Percentiles rank a stretch among this genome's conserved stretches.
Conservation (phyloP, 2,888 invertebrate species). For the Morpho helenor region DNA sequence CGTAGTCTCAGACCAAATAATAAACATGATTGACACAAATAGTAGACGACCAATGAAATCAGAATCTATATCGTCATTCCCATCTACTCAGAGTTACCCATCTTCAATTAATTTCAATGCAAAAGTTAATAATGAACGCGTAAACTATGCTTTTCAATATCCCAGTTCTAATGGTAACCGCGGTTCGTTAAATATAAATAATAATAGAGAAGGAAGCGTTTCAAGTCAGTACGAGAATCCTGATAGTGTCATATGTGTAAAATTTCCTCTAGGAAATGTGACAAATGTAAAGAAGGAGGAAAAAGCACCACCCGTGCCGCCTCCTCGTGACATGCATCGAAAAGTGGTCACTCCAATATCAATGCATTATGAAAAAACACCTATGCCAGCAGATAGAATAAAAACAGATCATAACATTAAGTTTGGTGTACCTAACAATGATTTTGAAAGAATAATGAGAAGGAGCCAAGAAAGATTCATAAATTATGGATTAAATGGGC, state of each 20-base stretch:
- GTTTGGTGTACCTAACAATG: conserved; percentile 69
- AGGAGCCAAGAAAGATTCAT: conserved; percentile 67
- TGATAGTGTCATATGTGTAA: conserved; percentile 69
- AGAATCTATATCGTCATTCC: conserved; percentile 74
- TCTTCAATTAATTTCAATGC: conserved; percentile 77
- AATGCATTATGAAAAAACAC: conserved; percentile 70
- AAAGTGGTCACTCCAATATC: conserved; percentile 75
- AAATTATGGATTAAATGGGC: conserved; percentile 66
- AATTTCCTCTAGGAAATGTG: conserved; percentile 74
- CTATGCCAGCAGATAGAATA: conserved; percentile 51
- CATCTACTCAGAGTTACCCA: conserved; percentile 73
- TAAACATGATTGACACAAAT: conserved; percentile 49
- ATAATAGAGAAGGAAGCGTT: conserved; percentile 56
- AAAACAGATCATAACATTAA: conserved; percentile 45
- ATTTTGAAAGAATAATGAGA: conserved; percentile 71
- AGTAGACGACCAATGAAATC: conserved; percentile 60
- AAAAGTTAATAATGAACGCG: conserved; percentile 75
- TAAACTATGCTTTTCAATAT: conserved; percentile 72
- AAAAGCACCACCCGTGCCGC: conserved; percentile 85
- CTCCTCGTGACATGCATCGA: conserved; percentile 86
- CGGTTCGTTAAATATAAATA: conserved; percentile 61
- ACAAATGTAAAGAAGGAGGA: conserved; percentile 63
- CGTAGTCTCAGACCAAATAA: conserved; percentile 53
- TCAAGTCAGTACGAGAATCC: conserved; percentile 58
- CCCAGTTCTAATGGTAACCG: conserved; percentile 56